phyloP scores from a whole-genome alignment of 2,113 vertebrate genomes.

The Tragelaphus scriptus region DNA sequence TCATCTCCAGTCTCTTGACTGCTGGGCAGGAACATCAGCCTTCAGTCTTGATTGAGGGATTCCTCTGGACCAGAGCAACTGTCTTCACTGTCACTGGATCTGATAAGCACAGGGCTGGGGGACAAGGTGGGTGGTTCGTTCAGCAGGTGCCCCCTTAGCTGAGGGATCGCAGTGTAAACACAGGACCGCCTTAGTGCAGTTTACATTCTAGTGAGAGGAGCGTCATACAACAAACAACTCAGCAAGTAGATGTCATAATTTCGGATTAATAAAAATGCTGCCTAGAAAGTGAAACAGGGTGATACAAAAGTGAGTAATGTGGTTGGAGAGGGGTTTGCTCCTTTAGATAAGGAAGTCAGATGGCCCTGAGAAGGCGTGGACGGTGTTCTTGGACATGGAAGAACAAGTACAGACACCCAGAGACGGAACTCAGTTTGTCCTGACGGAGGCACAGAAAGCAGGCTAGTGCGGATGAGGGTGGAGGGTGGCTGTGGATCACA shows the following conservation, averaged over 20 bases:
- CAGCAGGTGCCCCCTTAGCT: background rate
- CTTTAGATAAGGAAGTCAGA: background rate
- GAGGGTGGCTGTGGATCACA: background rate
- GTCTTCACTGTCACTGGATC: background rate
- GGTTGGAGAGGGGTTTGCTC: too few relatives aligned
- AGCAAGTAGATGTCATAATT: background rate
- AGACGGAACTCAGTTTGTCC: background rate
- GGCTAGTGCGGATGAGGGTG: fast-evolving
- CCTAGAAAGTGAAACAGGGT: background rate
- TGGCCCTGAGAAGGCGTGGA: too few relatives aligned
- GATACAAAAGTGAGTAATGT: background rate
- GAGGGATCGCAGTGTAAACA: background rate
- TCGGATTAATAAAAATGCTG: background rate
- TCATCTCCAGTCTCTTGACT: background rate
- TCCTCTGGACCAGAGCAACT: background rate
- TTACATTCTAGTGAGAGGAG: background rate
- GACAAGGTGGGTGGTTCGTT: background rate
- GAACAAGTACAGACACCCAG: background rate
- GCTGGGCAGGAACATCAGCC: background rate
- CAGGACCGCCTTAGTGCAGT: background rate
- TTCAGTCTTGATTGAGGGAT: background rate
- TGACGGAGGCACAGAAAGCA: background rate
- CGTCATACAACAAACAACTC: background rate
- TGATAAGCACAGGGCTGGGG: background rate
- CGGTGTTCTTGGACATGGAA: background rate